Conservation (phyloP, 2,888 invertebrate species). For the Microctonus brassicae region DNA sequence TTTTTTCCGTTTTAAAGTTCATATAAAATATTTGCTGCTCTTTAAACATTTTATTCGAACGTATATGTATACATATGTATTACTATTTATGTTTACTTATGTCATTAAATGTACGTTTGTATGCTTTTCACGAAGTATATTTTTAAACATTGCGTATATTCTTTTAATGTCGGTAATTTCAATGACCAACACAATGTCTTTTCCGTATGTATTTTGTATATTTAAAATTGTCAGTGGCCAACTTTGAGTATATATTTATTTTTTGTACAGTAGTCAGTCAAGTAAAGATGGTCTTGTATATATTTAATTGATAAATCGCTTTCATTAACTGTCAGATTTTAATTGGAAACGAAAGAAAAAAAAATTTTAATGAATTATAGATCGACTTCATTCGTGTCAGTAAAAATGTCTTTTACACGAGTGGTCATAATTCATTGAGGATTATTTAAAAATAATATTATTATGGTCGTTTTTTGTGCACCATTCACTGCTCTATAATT, state of each 20-base stretch:
- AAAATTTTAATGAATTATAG: too few species aligned
- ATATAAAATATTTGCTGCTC: slow-evolving; percentile 4
- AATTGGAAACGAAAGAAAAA: too few species aligned
- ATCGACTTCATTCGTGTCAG: too few species aligned
- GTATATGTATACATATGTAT: slow-evolving; percentile 27
- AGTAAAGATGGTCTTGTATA: background rate
- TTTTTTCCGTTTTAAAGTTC: background rate
- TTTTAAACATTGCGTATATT: slow-evolving; percentile 49
- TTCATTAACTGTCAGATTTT: background rate
- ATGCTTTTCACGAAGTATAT: slow-evolving; percentile 40
- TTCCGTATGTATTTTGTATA: slow-evolving; percentile 20
- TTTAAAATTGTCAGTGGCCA: slow-evolving; percentile 21
- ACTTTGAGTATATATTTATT: background rate
- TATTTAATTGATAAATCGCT: background rate
- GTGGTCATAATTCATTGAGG: background rate
- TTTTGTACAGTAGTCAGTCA: background rate
- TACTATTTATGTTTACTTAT: slow-evolving; percentile 44
- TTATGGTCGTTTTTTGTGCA: background rate
- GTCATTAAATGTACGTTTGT: slow-evolving; percentile 41
- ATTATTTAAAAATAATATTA: background rate
- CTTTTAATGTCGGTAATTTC: slow-evolving; percentile 39
- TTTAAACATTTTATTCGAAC: background rate
- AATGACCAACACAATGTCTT: slow-evolving; percentile 25
- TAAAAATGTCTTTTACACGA: too few species aligned
- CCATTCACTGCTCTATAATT: background rate